Percentiles rank a stretch among this genome's conserved stretches.
These are phyloP conservation scores for Raja brachyura DNA, from an alignment of 2,113 vertebrate genomes.

Conservation along the genomic window DNA sequence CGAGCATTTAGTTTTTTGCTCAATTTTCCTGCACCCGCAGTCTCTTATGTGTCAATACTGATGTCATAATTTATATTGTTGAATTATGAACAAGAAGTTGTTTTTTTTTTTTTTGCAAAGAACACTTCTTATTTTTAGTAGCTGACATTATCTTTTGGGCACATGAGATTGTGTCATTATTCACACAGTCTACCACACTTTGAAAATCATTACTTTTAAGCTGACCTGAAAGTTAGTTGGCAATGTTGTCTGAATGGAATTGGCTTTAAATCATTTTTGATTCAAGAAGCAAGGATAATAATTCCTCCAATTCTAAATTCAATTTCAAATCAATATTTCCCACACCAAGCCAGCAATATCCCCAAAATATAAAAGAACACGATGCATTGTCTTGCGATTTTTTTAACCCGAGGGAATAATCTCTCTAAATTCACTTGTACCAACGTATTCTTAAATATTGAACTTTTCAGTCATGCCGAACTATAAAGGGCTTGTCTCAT, in stretches of 20 bases:
- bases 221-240: not conserved
- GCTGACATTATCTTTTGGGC: not conserved
- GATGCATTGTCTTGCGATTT: not conserved
- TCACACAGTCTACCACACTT: not conserved
- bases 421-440: not conserved
- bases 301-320: conserved; percentile 20
- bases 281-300: conserved; percentile 20
- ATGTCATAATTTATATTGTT: not conserved
- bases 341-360: not conserved
- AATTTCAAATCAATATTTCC: conserved; percentile 33
- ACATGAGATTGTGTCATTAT: not conserved
- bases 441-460: not conserved
- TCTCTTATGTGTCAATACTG: too few species aligned
- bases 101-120: not conserved
- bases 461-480: not conserved
- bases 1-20: too few species aligned
- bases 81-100: not conserved
- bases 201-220: conserved; percentile 25
- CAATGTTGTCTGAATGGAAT: not conserved
- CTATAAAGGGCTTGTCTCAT: not conserved
- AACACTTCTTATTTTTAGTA: not conserved
- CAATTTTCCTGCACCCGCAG: too few species aligned
- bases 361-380: not conserved
- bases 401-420: not conserved
- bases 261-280: conserved; percentile 12